These are phyloP conservation scores for Sebastes trivittatus DNA, from an alignment of 2,797 vertebrate species.

Conservation along the genomic window DNA sequence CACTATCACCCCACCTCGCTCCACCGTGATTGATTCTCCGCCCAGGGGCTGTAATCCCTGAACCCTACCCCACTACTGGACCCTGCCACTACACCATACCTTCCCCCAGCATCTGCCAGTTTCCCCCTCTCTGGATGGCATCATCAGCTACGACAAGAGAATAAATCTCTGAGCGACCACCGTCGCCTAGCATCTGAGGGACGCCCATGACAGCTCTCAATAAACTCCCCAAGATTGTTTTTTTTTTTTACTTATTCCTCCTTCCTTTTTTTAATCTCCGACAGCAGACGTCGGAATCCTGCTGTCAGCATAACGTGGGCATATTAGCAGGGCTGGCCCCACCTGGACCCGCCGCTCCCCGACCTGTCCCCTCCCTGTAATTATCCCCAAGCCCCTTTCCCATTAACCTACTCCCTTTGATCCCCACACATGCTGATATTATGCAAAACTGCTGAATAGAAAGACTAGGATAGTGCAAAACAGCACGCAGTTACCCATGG, in stretches of 20 bases:
- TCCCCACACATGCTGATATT: conserved; percentile 86
- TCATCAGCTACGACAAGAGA: conserved; percentile 79
- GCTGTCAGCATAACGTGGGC: conserved; percentile 88
- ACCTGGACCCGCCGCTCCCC: conserved; percentile 81
- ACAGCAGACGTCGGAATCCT: conserved; percentile 83
- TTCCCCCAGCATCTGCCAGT: conserved; percentile 56
- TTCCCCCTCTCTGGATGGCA: conserved; percentile 62
- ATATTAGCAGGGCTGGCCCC: conserved; percentile 83
- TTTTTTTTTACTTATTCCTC: conserved; percentile 26
- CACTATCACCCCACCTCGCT: conserved; percentile 42
- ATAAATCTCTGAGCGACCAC: conserved; percentile 71
- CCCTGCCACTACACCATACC: not conserved
- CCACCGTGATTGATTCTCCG: conserved; percentile 72
- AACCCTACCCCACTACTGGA: conserved; percentile 67
- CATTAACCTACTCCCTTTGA: conserved; percentile 91
- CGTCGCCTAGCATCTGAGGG: conserved; percentile 60
- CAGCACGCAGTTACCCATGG: conserved; percentile 73
- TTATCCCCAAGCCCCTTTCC: conserved; percentile 87
- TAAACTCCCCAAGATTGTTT: conserved; percentile 77
- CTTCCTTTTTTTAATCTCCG: conserved; percentile 78
- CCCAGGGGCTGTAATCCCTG: conserved; percentile 75
- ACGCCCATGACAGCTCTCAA: conserved; percentile 77
- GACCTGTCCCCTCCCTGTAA: conserved; percentile 86
- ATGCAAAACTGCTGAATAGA: conserved; percentile 89
- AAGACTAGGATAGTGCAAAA: conserved; percentile 80